These are phyloP conservation scores for Plebejus anna DNA, from an alignment of 2,888 invertebrate species.

Conservation along the genomic window DNA sequence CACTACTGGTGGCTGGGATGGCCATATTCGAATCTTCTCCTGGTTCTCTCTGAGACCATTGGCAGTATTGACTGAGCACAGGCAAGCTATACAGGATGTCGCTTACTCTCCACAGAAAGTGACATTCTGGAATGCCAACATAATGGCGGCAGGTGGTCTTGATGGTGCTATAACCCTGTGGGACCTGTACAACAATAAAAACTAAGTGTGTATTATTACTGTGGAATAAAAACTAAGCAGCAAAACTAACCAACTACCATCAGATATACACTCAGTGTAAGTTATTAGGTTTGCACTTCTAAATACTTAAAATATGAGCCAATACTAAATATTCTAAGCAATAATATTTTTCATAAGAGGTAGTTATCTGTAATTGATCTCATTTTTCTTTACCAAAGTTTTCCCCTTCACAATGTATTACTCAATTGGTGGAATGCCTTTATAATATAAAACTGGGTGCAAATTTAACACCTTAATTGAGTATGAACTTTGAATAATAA, in stretches of 20 bases:
- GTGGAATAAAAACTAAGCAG: constrained; percentile 57
- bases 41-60: constrained; percentile 87
- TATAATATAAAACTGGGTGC: neutral
- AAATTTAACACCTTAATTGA: neutral
- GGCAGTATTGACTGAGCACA: constrained; percentile 87
- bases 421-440: neutral
- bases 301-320: neutral
- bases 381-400: constrained; percentile 12
- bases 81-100: constrained; percentile 84
- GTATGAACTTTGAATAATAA: neutral
- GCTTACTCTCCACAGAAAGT: constrained; percentile 84
- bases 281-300: constrained; percentile 15
- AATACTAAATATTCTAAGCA: neutral
- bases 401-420: neutral
- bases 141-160: constrained; percentile 88
- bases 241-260: constrained; percentile 32
- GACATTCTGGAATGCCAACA: constrained; percentile 84
- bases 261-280: neutral
- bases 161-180: constrained; percentile 89
- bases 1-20: constrained; percentile 88
- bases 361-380: neutral
- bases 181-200: constrained; percentile 85
- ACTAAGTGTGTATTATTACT: no score
- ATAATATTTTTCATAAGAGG: neutral
- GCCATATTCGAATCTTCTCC: constrained; percentile 86